Evolutionary conservation across 2,888 invertebrate species (phyloP), one percentile per base, ranked within the genome.

Genomic region (Epistrophe grossulariae): DNA sequence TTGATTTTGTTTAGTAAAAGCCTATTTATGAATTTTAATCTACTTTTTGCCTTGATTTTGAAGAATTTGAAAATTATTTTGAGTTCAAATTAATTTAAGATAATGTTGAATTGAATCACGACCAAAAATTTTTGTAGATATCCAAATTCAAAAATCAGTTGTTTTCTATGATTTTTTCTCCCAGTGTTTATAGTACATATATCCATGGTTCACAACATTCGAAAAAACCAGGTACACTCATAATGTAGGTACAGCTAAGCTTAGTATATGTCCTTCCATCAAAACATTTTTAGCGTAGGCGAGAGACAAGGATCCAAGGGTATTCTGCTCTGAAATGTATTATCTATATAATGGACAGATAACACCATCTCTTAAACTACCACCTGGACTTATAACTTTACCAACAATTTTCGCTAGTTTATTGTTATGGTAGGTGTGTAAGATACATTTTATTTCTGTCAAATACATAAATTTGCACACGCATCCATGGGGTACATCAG

Each of bases 391-490:
- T 43, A 24, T 24, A 17, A 31, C 57, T 35, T 62, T 59, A 35
- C 43, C 62, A 60, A 71, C 43, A 64, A 64, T 8, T 17, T 66
- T 31, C 64, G 24, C 24, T 59, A 40, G 55, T 77, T 60, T 59
- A 80, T 68, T 55, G 35, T 59, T 74, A 73, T 73, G 48, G 38
- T 17, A 73, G 66, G 72, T 71, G 55, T 55, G 55, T 55, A 43
- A 45, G 55, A 48, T 71, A 57, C 7, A 71, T 55, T 62, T 52
- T 35, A 38, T 77, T 40, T 48, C 48, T 68, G 71, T 78, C 82
- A 71, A 66, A 78, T 31, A 57, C 52, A 72, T 55, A 71, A 13
- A 48, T 62, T 71, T 38, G 40, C 52, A 59, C 62, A 62, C 62
- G 62, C 62, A 43, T 62, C 62, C 17, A 38, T 4, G n/a, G 35